Evolutionary conservation across 2,113 vertebrate species (phyloP), one percentile per base, ranked within the genome.

Genomic region (Forbesichthys agassizii): DNA sequence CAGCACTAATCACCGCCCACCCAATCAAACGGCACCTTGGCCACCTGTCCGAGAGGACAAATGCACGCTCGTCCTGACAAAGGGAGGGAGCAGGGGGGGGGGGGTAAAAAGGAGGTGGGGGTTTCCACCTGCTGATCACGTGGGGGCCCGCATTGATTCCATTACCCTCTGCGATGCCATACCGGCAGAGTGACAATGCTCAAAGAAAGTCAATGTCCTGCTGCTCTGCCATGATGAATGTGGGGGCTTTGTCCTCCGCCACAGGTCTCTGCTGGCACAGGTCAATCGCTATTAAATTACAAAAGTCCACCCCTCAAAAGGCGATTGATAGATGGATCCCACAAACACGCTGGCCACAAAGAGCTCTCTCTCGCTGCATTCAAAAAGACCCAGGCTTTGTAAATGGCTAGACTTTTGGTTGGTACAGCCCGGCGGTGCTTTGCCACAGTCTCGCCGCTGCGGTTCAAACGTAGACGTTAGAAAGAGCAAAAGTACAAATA

Each of bases 261-360:
- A 90, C 91, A 93, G 93, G 92, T 92, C 92, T 91, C 93, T 93
- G 91, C 90, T 86, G 90, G 91, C 88, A 81, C 92, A 83, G 93
- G 92, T 95, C 94, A 94, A 91, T 95, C 92, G 80, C 90, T 93
- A 95, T 95, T 94, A 93, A 93, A 94, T 96, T 94, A 96, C 92
- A 88, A 89, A 87, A 92, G 92, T 93, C 93, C 91, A 88, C 92
- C 92, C 89, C 92, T 93, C 93, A 93, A 91, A 94, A 89, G 90
- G 85, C 87, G 91, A 94, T 91, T 95, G 94, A 96, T 95, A 92
- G 94, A 95, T 92, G 93, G 93, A 92, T 88, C 83, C 80, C 89
- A 87, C 91, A 91, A 91, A 93, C 92, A 91, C 90, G 86, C 90
- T 89, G 91, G 91, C 93, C 87, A 91, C 89, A 91, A 92, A 93